Evolutionary conservation across 2,797 vertebrate genomes (phyloP), one percentile per base, ranked within the genome.

Genomic region (Pteronotus mesoamericanus): DNA sequence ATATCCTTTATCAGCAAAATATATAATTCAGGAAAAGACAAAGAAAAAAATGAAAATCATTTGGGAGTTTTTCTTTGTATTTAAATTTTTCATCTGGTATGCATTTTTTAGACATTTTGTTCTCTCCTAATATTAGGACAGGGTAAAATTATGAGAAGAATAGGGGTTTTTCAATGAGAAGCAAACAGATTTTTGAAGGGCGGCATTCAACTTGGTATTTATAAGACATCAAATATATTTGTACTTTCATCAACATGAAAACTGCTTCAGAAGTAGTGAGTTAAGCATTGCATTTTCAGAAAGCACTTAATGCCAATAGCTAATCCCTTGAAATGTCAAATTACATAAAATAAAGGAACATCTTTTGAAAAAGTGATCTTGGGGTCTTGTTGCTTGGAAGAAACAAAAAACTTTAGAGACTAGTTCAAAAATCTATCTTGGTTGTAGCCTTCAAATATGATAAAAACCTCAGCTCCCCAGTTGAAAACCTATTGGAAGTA

Each of bases 391-490:
- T 66, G 44, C 26, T n/a, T 78, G 64, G 29, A 7, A 77, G 46
- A 61, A 75, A 72, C 84, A 72, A 61, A n/a, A 59, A 77, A 37
- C 3, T 59, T 19, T 77, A 72, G 42, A 82, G 39, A 72, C 55
- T 61, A 32, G 22, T 69, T 89, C 37, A 9, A 44, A 94, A 68
- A 59, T 91, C 75, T 85, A 8, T 69, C 51, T 83, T 55, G 53
- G 57, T 64, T 64, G 6, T 14, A 94, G 86, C 26, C n/a, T 93
- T 96, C 37, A 92, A 90, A 21, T 59, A 64, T 97, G 96, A 97
- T 94, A 44, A 88, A 96, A 97, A 97, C 55, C 34, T 77, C 0
- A 6, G 19, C 26, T 77, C 59, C 22, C 77, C n/a, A 71, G 55
- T 71, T 94, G 78, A 69, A 86, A 66, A 94, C 3, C 51, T 93